Base-by-base conservation (phyloP, 1,140 invertebrate species). In the Manduca sexta region DNA sequence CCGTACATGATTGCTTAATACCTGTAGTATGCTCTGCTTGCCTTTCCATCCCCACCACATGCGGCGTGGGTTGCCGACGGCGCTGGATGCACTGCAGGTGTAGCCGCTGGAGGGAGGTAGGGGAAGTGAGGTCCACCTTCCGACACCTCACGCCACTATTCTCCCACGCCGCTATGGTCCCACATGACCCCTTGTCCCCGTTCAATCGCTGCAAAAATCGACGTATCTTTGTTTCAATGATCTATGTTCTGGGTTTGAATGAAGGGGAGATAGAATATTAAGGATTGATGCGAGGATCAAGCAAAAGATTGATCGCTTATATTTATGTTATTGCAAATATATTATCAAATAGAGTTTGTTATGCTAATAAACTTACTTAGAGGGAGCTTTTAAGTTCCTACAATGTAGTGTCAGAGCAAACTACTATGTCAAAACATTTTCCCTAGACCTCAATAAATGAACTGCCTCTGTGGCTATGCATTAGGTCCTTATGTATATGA, bases 131-230 rank as follows among this genome's bases (percentile, higher is more conserved):
- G 43, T 86, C 88, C 40, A 89, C 84, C 70, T 89, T 89, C 11
- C 88, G 80, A 61, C 88, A 89, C 26, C 88, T 72, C 15, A 89
- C 88, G 8, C 87, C 88, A 13, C 84, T 88, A 0, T 88, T 88
- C 45, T 91, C 89, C 90, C 90, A 91, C 2, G 87, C 87, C 0
- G 88, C 88, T 12, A 89, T 85, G 8, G 89, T 90, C 52, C 88
- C 87, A 56, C 88, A 90, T 34, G 88, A 88, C 18, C 87, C 88
- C 63, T 90, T 91, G 50, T 91, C 90, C 52, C 89, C 89, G 41
- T 88, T 89, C 33, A 90, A 73, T 62, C 89, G 86, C 91, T 92
- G 69, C 45, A 82, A 76, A 34, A 46, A 60, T 46, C 42, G 48
- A n/a, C 45, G 45, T 39, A 54, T 50, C 53, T 55, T 55, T 47